Percentiles rank a stretch among this genome's conserved stretches.
Evolutionary conservation across 1,140 invertebrate species (phyloP).

Genomic region (Drosophila aff.): DNA sequence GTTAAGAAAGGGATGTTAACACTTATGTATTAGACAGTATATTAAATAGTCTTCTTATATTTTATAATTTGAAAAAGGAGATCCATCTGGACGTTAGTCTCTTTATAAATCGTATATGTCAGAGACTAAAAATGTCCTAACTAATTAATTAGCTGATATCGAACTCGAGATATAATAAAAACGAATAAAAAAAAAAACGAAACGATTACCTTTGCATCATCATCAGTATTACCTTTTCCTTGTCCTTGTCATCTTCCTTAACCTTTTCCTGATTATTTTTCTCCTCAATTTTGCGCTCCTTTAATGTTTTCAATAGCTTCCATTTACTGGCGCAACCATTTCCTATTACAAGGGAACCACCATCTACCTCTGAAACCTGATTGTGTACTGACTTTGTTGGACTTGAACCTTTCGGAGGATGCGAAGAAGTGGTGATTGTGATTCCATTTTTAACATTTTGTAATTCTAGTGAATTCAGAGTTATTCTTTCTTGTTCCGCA

Average conservation of each 20-base stretch:
- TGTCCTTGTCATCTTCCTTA: conserved; percentile 89
- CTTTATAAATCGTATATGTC: background rate
- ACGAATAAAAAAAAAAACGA: background rate
- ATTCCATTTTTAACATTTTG: background rate
- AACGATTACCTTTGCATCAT: conserved; percentile 86
- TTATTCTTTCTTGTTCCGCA: background rate
- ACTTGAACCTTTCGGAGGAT: conserved; percentile 3
- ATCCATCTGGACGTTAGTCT: background rate
- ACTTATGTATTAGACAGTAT: too few species aligned
- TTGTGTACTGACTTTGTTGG: conserved; percentile 46
- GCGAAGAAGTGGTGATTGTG: background rate
- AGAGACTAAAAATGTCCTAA: background rate
- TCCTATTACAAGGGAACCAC: conserved; percentile 18
- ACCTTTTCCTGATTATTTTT: conserved; percentile 88
- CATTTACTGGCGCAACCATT: conserved; percentile 89
- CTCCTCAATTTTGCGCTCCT: conserved; percentile 95
- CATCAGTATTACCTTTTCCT: conserved; percentile 86
- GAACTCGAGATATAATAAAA: background rate
- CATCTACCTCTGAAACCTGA: conserved; percentile 62
- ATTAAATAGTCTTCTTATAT: background rate
- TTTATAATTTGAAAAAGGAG: background rate
- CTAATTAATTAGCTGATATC: background rate
- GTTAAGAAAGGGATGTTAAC: background rate
- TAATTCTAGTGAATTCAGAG: background rate
- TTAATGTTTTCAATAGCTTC: conserved; percentile 94